Evolutionary conservation across 2,797 vertebrate species (phyloP), one percentile per base, ranked within the genome.

Genomic region (Schizothorax lantsangensis): DNA sequence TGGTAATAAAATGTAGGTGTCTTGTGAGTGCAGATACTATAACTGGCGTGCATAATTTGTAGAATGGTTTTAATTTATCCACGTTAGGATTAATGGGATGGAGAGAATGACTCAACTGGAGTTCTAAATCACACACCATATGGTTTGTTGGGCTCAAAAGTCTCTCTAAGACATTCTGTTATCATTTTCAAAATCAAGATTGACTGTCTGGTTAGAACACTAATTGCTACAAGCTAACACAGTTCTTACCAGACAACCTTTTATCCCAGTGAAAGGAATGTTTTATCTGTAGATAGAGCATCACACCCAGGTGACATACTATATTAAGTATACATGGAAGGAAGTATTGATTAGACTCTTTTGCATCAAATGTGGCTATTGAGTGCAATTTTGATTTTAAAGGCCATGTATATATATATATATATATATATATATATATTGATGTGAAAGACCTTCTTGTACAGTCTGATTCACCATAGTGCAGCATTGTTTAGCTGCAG

Each of bases 71-170:
- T 66, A 23, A 75, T 74, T 75, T 64, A 47, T 75, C 57, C 47
- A 40, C 2, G 12, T 81, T 83, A 45, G 52, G 38, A 64, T 64
- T 75, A 64, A 66, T 84, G 30, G 21, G 14, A 77, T 49, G 26
- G 19, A 66, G 36, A 64, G 26, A 75, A 84, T 84, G 19, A 64
- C 40, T 36, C 0, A 45, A 64, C 26, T 47, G 38, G 38, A 73
- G 52, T 75, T 49, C 5, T 77, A 66, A 84, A 68, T 47, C 83
- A 77, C 59, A 52, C 30, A 40, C 30, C 83, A 84, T 68, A 73
- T 83, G 52, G 49, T 83, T 66, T 84, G 73, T 68, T 52, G 45
- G 15, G 36, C 71, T 43, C 82, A 62, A 47, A 74, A 73, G 54
- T 59, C 38, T 59, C 5, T 74, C 15, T 49, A 17, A 21, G 49